phyloP scores from a whole-genome alignment of 2,113 vertebrate genomes.

The Monarcha castaneiventris region DNA sequence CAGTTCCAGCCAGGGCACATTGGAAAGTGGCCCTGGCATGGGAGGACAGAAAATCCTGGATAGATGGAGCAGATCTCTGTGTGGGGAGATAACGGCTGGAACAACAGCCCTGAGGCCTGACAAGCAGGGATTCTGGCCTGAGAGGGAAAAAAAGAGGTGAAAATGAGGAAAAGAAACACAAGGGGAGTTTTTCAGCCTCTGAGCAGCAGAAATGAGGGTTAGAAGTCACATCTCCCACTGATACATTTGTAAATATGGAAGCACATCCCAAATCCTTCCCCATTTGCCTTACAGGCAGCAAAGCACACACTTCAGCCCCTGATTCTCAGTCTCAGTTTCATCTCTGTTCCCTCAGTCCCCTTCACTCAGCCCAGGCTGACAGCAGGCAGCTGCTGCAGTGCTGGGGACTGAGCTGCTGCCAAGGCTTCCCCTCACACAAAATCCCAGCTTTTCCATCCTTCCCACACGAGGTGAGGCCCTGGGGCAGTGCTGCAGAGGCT shows the following conservation, averaged over 20 bases:
- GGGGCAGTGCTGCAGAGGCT: not conserved
- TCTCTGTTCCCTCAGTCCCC: too few species aligned
- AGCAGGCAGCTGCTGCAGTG: not conserved
- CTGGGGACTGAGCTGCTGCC: not conserved
- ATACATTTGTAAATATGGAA: fast-evolving
- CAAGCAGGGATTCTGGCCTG: not conserved
- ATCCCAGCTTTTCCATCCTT: not conserved
- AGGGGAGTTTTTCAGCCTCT: too few species aligned
- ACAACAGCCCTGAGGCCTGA: not conserved
- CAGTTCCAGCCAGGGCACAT: not conserved
- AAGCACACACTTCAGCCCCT: not conserved
- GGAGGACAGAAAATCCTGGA: not conserved
- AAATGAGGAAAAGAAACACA: not conserved
- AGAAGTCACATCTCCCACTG: too few species aligned
- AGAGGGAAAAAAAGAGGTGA: too few species aligned
- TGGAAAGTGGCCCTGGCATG: not conserved
- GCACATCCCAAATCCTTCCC: not conserved
- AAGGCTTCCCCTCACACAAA: not conserved
- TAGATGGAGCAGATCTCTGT: not conserved
- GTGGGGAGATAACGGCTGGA: not conserved
- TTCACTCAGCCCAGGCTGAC: not conserved
- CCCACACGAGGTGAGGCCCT: not conserved
- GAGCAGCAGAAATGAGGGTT: not conserved
- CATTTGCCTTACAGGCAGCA: not conserved
- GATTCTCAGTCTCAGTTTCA: not conserved